These are phyloP conservation scores for Hydropotes inermis DNA, from an alignment of 2,113 vertebrate genomes.

Conservation along the genomic window DNA sequence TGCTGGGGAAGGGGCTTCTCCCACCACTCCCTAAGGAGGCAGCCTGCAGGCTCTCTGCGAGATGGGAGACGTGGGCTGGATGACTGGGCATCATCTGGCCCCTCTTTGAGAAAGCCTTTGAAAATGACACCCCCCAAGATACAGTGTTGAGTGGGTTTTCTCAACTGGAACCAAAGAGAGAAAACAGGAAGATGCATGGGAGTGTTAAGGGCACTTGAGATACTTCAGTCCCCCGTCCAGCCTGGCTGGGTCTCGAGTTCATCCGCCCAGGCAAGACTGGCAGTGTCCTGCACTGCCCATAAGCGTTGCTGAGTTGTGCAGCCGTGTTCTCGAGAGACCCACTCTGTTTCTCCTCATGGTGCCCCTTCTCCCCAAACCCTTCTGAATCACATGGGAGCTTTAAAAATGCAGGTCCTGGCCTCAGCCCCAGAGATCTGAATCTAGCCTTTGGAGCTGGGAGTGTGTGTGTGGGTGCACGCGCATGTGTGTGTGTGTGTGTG, in stretches of 20 bases:
- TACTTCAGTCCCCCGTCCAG: background rate
- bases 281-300: fast-evolving
- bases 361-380: background rate
- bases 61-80: background rate
- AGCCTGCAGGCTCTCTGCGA: background rate
- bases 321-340: background rate
- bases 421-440: background rate
- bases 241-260: background rate
- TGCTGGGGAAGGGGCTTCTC: background rate
- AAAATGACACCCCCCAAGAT: background rate
- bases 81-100: background rate
- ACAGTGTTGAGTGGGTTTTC: background rate
- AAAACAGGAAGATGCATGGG: background rate
- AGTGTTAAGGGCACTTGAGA: background rate
- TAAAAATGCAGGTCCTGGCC: background rate
- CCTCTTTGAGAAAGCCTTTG: background rate
- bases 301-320: background rate
- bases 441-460: background rate
- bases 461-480: background rate
- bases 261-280: background rate
- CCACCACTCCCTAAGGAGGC: background rate
- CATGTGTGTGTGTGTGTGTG: background rate
- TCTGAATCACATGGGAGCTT: background rate
- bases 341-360: background rate
- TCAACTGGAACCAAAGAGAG: background rate